These are phyloP conservation scores for Varanus komodoensis DNA, from an alignment of 2,113 vertebrate species.

Conservation along the genomic window DNA sequence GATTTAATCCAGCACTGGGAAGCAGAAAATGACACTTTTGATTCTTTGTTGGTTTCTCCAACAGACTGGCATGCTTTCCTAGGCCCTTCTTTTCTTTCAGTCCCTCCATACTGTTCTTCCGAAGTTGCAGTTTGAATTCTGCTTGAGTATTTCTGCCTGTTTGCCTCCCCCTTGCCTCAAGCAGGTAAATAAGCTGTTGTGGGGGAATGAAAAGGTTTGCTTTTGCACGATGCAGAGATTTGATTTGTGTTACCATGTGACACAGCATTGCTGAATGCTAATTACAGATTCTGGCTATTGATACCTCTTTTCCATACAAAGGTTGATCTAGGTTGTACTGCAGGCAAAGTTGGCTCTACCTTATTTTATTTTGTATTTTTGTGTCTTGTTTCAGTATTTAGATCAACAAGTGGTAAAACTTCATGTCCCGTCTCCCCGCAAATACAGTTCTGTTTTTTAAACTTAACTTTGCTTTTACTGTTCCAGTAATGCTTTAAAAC, in stretches of 20 bases:
- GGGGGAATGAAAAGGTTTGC: fast-evolving
- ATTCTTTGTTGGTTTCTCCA: conserved; percentile 24
- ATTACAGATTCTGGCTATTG: not conserved
- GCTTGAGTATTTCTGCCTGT: not conserved
- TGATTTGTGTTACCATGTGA: fast-evolving
- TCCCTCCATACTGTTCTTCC: not conserved
- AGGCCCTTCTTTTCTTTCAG: not conserved
- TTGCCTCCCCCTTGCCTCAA: too few species aligned
- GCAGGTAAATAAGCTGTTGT: fast-evolving
- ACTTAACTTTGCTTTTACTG: not conserved
- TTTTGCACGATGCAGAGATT: not conserved
- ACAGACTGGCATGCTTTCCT: not conserved
- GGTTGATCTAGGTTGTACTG: fast-evolving
- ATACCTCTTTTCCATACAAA: not conserved
- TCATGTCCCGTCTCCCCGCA: not conserved
- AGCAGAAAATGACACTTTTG: conserved; percentile 21
- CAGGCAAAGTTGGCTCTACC: fast-evolving
- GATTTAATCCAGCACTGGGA: conserved; percentile 46
- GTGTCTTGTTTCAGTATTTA: too few species aligned
- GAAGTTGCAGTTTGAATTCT: not conserved
- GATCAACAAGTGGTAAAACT: not conserved
- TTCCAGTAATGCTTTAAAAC: not conserved
- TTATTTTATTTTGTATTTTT: not conserved
- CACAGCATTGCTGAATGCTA: not conserved
- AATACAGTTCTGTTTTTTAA: not conserved